Percentiles rank a stretch among this genome's conserved stretches.
phyloP scores from a whole-genome alignment of 2,113 vertebrate genomes.

The Pelecanoides urinatrix region DNA sequence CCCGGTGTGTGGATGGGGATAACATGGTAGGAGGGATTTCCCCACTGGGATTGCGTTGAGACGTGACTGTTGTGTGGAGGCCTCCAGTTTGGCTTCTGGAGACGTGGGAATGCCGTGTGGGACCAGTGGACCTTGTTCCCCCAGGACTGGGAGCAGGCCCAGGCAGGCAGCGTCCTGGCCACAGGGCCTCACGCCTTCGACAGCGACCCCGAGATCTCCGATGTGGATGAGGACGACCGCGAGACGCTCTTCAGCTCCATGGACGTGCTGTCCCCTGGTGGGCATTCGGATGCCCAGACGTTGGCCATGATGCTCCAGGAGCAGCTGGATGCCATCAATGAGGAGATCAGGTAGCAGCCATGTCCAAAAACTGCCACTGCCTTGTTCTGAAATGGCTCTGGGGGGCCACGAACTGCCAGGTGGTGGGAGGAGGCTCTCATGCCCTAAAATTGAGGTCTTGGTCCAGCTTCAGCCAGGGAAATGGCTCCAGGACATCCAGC shows the following conservation, averaged over 20 bases:
- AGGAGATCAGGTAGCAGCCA: constrained; percentile 87
- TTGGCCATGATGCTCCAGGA: constrained; percentile 96
- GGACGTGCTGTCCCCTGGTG: constrained; percentile 86
- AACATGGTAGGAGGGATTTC: fast-evolving
- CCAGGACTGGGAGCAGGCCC: constrained; percentile 87
- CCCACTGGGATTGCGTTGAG: fast-evolving
- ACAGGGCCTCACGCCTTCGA: constrained; percentile 82
- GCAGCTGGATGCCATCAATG: constrained; percentile 95
- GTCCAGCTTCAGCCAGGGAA: neutral
- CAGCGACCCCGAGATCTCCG: constrained; percentile 89
- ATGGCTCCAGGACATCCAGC: neutral
- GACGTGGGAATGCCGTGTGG: neutral
- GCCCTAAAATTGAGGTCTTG: neutral
- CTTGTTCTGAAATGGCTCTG: neutral
- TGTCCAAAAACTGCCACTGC: neutral
- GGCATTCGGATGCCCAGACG: constrained; percentile 94
- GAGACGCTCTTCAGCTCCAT: constrained; percentile 81
- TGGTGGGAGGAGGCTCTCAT: neutral
- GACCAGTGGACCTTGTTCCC: constrained; percentile 25
- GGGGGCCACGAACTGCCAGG: neutral
- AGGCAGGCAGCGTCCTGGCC: constrained; percentile 78
- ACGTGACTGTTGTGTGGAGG: neutral
- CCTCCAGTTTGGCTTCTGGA: neutral
- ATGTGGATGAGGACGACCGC: constrained; percentile 86
- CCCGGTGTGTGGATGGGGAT: neutral